These are phyloP conservation scores for Atta texana DNA, from an alignment of 1,140 invertebrate genomes.

Conservation along the genomic window DNA sequence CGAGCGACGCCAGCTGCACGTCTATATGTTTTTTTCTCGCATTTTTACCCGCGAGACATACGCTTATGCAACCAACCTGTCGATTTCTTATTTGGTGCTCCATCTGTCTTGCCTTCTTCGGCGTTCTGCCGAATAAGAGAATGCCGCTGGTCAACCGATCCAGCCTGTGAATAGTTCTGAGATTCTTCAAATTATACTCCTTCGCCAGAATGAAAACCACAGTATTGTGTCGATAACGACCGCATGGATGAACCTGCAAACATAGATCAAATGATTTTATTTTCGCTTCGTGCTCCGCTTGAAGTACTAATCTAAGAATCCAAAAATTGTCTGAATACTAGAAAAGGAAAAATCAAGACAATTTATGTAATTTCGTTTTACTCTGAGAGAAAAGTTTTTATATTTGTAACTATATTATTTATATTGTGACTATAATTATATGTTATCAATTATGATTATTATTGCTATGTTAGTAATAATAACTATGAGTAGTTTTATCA, in stretches of 20 bases:
- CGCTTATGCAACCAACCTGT: constrained; percentile 81
- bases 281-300: background rate
- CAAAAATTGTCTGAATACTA: background rate
- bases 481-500: no score
- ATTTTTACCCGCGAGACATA: background rate
- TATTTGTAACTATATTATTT: no score
- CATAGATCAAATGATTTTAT: constrained; percentile 39
- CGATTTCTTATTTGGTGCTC: constrained; percentile 97
- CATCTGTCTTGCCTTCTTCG: constrained; percentile 96
- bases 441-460: no score
- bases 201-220: constrained; percentile 98
- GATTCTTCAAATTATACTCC: constrained; percentile 97
- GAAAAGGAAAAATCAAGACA: background rate
- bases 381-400: no score
- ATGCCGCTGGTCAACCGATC: constrained; percentile 98
- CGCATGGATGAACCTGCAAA: constrained; percentile 97
- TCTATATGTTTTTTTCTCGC: constrained; percentile 18
- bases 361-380: background rate
- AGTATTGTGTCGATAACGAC: constrained; percentile 98
- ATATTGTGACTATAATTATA: no score
- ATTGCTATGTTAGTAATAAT: no score
- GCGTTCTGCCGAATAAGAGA: constrained; percentile 96
- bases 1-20: constrained; percentile 28
- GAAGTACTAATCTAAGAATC: background rate
- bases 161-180: constrained; percentile 96